Conservation (phyloP, 1,140 invertebrate genomes). For the Tetragnatha versicolor region DNA sequence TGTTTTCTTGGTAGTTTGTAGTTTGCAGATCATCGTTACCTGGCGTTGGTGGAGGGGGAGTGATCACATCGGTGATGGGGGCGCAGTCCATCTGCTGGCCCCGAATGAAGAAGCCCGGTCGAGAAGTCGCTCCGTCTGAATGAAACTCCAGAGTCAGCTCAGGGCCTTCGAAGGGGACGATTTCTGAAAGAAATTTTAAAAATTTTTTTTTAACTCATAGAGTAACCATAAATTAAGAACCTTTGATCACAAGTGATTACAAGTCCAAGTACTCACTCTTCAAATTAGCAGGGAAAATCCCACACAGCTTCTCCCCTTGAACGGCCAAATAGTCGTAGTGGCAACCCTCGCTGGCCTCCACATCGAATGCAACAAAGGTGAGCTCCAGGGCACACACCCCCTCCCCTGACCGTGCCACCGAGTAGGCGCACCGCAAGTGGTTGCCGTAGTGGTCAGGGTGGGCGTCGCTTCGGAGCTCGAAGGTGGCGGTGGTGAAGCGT, state of each 20-base stretch:
- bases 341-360: slow-evolving; percentile 58
- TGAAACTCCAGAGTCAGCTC: slow-evolving; percentile 50
- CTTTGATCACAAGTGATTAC: no score
- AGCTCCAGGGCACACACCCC: slow-evolving; percentile 58
- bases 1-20: no score
- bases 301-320: slow-evolving; percentile 59
- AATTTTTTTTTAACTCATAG: no score
- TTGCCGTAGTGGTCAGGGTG: slow-evolving; percentile 57
- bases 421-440: slow-evolving; percentile 58
- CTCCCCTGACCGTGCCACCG: slow-evolving; percentile 28
- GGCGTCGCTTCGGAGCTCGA: slow-evolving; percentile 56
- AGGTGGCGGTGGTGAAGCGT: slow-evolving; percentile 21
- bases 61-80: not conserved
- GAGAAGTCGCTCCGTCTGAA: slow-evolving; percentile 48
- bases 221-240: no score
- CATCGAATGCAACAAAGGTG: slow-evolving; percentile 58
- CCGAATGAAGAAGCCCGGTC: slow-evolving; percentile 55
- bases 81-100: slow-evolving; percentile 55
- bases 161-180: slow-evolving; percentile 32
- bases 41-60: not conserved
- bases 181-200: slow-evolving; percentile 27
- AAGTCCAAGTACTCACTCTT: slow-evolving; percentile 30
- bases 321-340: slow-evolving; percentile 59
- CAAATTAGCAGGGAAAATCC: slow-evolving; percentile 37
- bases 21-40: no score